These are phyloP conservation scores for Carassius gibelio DNA, from an alignment of 2,113 vertebrate species.

Conservation along the genomic window DNA sequence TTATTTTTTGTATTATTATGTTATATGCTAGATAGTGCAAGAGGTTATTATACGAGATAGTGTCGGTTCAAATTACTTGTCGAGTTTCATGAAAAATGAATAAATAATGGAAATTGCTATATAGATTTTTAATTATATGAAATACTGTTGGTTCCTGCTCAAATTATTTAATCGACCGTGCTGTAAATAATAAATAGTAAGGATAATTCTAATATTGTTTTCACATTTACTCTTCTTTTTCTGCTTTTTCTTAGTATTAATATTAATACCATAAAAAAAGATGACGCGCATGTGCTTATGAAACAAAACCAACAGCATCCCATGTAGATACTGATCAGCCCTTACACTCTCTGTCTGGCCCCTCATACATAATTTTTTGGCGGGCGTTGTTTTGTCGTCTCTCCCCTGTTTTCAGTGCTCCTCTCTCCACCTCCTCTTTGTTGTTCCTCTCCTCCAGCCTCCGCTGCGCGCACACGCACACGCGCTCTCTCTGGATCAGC, in stretches of 20 bases:
- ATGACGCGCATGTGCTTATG: neutral
- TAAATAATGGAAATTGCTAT: too few relatives aligned
- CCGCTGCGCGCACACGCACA: neutral
- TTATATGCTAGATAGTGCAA: neutral
- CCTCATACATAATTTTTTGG: neutral
- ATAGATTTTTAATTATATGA: too few relatives aligned
- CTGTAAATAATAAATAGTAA: too few relatives aligned
- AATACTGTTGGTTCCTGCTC: too few relatives aligned
- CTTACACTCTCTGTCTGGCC: neutral
- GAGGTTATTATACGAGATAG: neutral
- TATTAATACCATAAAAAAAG: neutral
- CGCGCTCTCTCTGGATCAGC: constrained; percentile 22
- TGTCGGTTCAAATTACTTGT: neutral
- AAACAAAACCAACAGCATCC: neutral
- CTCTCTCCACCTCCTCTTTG: constrained; percentile 34
- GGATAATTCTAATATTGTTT: too few relatives aligned
- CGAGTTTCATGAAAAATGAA: too few relatives aligned
- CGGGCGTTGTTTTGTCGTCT: constrained; percentile 34
- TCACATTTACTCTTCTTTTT: too few relatives aligned
- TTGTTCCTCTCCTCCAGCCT: constrained; percentile 43
- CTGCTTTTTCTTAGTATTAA: neutral
- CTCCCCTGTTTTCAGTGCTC: neutral
- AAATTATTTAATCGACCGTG: too few relatives aligned
- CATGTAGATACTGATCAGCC: neutral
- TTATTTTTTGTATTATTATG: neutral